Evolutionary conservation across 2,797 vertebrate species (phyloP).

Genomic region (Holocentrus rufus): DNA sequence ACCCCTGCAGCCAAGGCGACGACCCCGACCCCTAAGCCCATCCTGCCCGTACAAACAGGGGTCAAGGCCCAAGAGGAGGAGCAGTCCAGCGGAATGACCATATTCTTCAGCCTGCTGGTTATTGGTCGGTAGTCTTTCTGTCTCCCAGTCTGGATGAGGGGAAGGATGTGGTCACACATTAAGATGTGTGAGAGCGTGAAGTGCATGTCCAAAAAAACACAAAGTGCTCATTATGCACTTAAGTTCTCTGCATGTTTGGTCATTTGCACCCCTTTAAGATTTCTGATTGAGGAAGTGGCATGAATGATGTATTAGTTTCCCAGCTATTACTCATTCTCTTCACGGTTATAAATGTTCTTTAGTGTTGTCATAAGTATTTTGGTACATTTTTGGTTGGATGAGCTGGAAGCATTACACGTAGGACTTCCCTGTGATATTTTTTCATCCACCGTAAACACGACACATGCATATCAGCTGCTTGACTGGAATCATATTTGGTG

Average conservation of each 20-base stretch:
- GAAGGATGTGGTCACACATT: conserved; percentile 41
- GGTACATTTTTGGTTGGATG: neutral
- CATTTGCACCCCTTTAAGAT: conserved; percentile 13
- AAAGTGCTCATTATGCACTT: conserved; percentile 41
- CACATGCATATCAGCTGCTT: too few species aligned
- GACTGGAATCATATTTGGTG: too few species aligned
- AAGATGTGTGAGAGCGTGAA: conserved; percentile 16
- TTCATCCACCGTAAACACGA: too few species aligned
- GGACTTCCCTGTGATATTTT: neutral
- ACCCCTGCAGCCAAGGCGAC: conserved; percentile 78
- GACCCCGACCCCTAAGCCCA: conserved; percentile 90
- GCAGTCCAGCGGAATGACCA: conserved; percentile 97
- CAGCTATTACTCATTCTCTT: conserved; percentile 12
- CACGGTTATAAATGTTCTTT: conserved; percentile 4
- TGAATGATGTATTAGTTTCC: conserved; percentile 44
- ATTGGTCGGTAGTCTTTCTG: conserved; percentile 84
- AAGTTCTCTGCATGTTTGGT: conserved; percentile 23
- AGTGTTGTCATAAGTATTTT: neutral
- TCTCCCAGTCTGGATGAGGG: neutral
- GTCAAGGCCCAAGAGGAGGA: conserved; percentile 98
- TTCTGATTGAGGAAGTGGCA: conserved; percentile 20
- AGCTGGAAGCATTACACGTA: neutral
- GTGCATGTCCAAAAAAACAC: conserved; percentile 14
- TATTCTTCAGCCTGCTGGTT: conserved; percentile 97
- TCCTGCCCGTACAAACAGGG: conserved; percentile 94